A percentile compares a stretch with the other conserved stretches of the same genome.
These are phyloP conservation scores for Trichonephila clavipes DNA, from an alignment of 1,140 invertebrate species.

Conservation along the genomic window DNA sequence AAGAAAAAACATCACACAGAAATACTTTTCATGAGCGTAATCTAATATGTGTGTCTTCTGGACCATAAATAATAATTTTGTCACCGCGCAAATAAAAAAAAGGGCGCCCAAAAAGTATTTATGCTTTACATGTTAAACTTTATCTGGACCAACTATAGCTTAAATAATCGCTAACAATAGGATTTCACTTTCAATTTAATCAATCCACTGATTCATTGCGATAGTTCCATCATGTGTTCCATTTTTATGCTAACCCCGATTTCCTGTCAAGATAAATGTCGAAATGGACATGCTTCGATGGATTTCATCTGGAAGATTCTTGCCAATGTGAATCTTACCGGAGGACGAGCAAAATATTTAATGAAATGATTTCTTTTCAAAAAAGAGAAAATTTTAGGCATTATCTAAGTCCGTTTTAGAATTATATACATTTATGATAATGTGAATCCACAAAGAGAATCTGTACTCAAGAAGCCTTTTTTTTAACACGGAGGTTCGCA, in stretches of 20 bases:
- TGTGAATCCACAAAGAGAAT: neutral
- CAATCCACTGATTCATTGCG: neutral
- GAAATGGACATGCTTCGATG: neutral
- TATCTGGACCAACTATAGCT: neutral
- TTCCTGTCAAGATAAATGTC: neutral
- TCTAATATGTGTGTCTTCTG: too few species aligned
- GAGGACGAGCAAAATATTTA: too few species aligned
- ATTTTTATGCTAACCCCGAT: neutral
- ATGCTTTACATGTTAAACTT: neutral
- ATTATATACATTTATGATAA: too few species aligned
- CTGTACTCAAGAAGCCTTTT: neutral
- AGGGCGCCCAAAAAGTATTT: too few species aligned
- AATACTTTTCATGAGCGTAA: too few species aligned
- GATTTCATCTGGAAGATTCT: neutral
- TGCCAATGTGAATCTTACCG: too few species aligned
- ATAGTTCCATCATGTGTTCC: neutral
- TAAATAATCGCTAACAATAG: neutral
- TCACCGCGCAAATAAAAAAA: too few species aligned
- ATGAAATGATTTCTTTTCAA: too few species aligned
- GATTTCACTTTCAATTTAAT: neutral
- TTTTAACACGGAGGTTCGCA: neutral
- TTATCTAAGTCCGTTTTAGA: too few species aligned
- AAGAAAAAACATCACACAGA: too few species aligned
- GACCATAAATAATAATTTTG: too few species aligned
- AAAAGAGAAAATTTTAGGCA: too few species aligned